phyloP scores from a whole-genome alignment of 2,888 invertebrate genomes.

The Chrysodeixis includens region DNA sequence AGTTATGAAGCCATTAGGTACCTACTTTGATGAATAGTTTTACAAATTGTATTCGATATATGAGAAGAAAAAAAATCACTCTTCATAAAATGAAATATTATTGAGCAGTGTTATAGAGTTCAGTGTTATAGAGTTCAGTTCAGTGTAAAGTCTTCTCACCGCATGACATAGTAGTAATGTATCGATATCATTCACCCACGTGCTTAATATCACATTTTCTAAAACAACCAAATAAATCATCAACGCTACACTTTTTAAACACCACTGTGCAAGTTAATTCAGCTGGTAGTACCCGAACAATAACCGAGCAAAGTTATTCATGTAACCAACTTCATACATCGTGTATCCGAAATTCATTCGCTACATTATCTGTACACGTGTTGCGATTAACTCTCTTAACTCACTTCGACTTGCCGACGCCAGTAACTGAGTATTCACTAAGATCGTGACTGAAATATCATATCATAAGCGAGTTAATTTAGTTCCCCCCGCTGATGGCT shows the following conservation, averaged over 20 bases:
- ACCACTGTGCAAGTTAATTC: neutral
- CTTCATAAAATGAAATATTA: too few relatives aligned
- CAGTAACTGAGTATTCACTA: constrained; percentile 68
- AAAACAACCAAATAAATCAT: too few relatives aligned
- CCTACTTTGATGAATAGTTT: too few relatives aligned
- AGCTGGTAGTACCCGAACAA: neutral
- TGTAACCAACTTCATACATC: constrained; percentile 42
- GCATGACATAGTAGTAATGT: too few relatives aligned
- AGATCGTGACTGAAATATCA: constrained; percentile 80
- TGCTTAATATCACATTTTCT: too few relatives aligned
- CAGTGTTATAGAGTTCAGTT: too few relatives aligned
- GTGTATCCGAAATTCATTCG: constrained; percentile 51
- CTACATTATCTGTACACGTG: constrained; percentile 75
- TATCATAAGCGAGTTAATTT: constrained; percentile 74
- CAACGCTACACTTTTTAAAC: neutral
- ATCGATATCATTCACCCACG: too few relatives aligned
- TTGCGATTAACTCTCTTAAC: constrained; percentile 77
- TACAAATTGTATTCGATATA: too few relatives aligned
- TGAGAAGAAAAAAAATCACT: too few relatives aligned
- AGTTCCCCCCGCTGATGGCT: constrained; percentile 53
- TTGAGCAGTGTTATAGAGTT: too few relatives aligned
- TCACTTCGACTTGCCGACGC: constrained; percentile 67
- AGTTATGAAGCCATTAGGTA: neutral
- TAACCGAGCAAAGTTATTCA: neutral
- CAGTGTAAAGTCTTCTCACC: too few relatives aligned